phyloP scores from a whole-genome alignment of 2,113 vertebrate species.

The Halichoerus grypus region DNA sequence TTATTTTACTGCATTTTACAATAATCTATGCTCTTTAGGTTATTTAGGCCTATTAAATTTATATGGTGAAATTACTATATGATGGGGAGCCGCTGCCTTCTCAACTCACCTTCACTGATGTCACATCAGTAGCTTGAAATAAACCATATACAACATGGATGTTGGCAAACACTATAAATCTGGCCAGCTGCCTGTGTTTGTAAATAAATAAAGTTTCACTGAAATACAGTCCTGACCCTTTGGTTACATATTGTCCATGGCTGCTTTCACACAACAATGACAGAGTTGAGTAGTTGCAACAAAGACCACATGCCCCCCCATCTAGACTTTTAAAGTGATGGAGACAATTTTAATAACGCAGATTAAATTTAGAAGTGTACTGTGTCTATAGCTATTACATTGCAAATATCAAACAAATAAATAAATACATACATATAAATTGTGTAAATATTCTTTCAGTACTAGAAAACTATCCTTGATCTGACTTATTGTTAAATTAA shows the following conservation, averaged over 20 bases:
- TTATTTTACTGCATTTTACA: background rate
- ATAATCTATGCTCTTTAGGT: background rate
- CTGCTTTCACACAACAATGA: background rate
- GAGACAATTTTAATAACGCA: background rate
- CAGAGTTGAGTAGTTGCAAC: background rate
- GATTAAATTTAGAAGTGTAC: background rate
- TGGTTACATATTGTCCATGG: background rate
- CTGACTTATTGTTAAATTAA: background rate
- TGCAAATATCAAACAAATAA: background rate
- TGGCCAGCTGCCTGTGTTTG: background rate
- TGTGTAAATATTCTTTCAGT: background rate
- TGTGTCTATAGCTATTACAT: background rate
- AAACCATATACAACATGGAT: background rate
- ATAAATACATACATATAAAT: background rate
- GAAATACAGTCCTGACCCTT: background rate
- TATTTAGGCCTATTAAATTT: background rate
- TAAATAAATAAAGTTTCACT: constrained; percentile 1
- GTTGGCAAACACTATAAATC: background rate
- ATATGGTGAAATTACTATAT: background rate
- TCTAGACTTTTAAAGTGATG: background rate
- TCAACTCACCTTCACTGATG: background rate
- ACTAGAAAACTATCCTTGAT: background rate
- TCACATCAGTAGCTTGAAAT: background rate
- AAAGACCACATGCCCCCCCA: background rate
- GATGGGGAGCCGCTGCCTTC: background rate